Base-by-base conservation (phyloP, 2,797 vertebrate genomes). In the Nasua narica region DNA sequence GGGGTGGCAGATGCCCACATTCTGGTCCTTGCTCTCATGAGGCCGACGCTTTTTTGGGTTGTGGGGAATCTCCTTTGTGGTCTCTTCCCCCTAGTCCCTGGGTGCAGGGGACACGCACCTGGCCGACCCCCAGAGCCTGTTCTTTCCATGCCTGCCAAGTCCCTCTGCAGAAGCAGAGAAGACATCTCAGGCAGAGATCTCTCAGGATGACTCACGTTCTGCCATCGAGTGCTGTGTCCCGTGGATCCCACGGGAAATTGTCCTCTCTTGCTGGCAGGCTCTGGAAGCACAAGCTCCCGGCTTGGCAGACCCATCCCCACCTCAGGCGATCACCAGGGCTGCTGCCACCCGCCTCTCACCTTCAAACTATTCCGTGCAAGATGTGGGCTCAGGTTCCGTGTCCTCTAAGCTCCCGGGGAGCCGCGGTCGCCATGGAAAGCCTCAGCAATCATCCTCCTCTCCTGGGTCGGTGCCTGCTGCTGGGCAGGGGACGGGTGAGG, bases 241-340 rank as follows among this genome's bases (percentile, higher is more conserved):
- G 1, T 35, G 21, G 52, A 29, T n/a, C 37, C 11, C 79, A 23
- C 19, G 12, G 46, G n/a, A 94, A 81, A 72, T 48, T 25, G 52
- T 60, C 43, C 25, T 90, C 14, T 40, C 15, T 40, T 62, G 46
- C 29, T 85, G 43, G 2, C 56, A n/a, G 25, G 14, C 13, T 86
- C 86, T 86, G 29, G 23, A 83, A 84, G 56, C 52, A 25, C 9
- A 46, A 46, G 76, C 25, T 1, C 1, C 50, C 79, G 52, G 11
- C 43, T 19, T 27, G 0, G 15, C 52, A 62, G 62, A 14, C 19
- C 16, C 1, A 6, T 3, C 4, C 29, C 62, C 5, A 10, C 7
- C 11, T 46, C 0, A 0, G 13, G 12, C 27, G 25, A 11, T 19
- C 48, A 7, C 32, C 46, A 29, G 12, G 23, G 19, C 15, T 25